phyloP scores from a whole-genome alignment of 2,888 invertebrate species.

The Megamerina dolium region DNA sequence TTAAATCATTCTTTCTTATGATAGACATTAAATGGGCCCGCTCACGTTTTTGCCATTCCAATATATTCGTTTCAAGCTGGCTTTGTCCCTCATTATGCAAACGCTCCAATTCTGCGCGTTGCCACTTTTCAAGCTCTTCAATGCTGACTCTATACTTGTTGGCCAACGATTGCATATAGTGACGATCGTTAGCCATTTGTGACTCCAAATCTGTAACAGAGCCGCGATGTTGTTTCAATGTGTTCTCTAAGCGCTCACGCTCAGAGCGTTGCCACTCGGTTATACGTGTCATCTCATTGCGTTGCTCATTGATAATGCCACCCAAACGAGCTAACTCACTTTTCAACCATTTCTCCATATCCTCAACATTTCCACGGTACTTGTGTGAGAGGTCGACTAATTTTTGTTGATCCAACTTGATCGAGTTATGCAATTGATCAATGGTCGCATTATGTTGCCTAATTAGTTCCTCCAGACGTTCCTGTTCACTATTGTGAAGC shows the following conservation, averaged over 20 bases:
- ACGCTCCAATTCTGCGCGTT: slow-evolving; percentile 39
- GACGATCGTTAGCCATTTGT: slow-evolving; percentile 37
- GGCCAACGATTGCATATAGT: slow-evolving; percentile 37
- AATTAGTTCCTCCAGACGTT: slow-evolving; percentile 38
- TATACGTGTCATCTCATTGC: slow-evolving; percentile 39
- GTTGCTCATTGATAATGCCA: slow-evolving; percentile 37
- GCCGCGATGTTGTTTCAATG: slow-evolving; percentile 39
- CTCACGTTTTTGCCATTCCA: slow-evolving; percentile 42
- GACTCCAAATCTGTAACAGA: slow-evolving; percentile 37
- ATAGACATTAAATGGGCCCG: slow-evolving; percentile 35
- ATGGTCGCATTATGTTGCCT: slow-evolving; percentile 43
- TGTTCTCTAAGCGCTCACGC: slow-evolving; percentile 36
- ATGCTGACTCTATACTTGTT: slow-evolving; percentile 42
- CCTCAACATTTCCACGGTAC: slow-evolving; percentile 41
- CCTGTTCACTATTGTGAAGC: slow-evolving; percentile 26
- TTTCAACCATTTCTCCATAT: slow-evolving; percentile 42
- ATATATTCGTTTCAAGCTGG: slow-evolving; percentile 29
- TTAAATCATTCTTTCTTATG: slow-evolving; percentile 38
- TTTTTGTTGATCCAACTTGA: slow-evolving; percentile 38
- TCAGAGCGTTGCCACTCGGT: slow-evolving; percentile 44
- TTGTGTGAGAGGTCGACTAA: slow-evolving; percentile 34
- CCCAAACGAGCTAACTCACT: slow-evolving; percentile 38
- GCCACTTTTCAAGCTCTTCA: slow-evolving; percentile 45
- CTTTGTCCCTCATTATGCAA: slow-evolving; percentile 34
- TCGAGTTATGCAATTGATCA: slow-evolving; percentile 37